A percentile compares a stretch with the other conserved stretches of the same genome.
These are phyloP conservation scores for Helleia helle DNA, from an alignment of 2,888 invertebrate genomes.

Conservation along the genomic window DNA sequence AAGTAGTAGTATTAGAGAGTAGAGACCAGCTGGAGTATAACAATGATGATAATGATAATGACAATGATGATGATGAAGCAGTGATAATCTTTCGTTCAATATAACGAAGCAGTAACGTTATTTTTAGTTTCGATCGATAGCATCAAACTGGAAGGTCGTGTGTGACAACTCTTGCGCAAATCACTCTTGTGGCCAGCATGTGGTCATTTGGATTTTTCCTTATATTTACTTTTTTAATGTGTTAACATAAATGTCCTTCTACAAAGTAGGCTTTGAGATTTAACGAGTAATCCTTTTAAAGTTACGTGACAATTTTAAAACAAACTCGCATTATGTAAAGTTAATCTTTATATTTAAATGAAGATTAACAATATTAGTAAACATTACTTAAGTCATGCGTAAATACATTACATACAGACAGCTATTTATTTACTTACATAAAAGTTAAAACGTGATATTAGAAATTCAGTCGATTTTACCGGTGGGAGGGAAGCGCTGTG, in stretches of 20 bases:
- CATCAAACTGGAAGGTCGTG: not conserved
- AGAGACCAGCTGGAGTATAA: too few relatives aligned
- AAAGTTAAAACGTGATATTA: too few relatives aligned
- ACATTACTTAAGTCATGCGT: not conserved
- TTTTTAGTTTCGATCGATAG: not conserved
- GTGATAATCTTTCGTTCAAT: too few relatives aligned
- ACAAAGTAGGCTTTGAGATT: slow-evolving; percentile 19
- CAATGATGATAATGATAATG: too few relatives aligned
- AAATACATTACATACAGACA: not conserved
- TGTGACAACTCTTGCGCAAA: slow-evolving; percentile 48
- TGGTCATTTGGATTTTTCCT: slow-evolving; percentile 43
- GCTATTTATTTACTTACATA: too few relatives aligned
- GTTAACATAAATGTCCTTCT: slow-evolving; percentile 45
- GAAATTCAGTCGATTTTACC: too few relatives aligned
- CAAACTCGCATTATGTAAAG: slow-evolving; percentile 8
- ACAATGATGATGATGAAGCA: too few relatives aligned
- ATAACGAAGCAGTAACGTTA: not conserved
- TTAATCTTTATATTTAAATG: slow-evolving; percentile 7
- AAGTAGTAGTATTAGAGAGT: too few relatives aligned
- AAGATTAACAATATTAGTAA: not conserved
- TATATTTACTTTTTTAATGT: slow-evolving; percentile 45
- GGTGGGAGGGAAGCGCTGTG: too few relatives aligned
- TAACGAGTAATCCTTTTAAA: slow-evolving; percentile 17
- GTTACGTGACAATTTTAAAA: slow-evolving; percentile 18
- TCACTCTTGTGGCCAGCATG: slow-evolving; percentile 27